Conservation (phyloP, 2,888 invertebrate genomes). For the Neelides folsomi region DNA sequence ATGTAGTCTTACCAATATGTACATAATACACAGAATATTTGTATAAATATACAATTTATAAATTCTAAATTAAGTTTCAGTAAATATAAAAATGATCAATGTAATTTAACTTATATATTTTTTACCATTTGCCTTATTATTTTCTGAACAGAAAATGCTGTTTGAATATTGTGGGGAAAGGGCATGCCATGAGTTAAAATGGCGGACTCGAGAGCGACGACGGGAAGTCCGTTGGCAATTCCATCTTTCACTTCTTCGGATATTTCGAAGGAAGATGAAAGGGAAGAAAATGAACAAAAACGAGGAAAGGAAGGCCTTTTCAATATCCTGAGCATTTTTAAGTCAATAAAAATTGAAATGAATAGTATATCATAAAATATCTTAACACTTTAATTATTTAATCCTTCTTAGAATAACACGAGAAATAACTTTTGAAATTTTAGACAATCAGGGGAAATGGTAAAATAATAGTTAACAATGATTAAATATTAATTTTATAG, state of each 20-base stretch:
- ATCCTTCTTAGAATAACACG: no score
- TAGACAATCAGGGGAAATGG: no score
- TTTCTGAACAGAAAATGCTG: constrained; percentile 67
- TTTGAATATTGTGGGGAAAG: constrained; percentile 74
- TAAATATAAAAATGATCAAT: not conserved
- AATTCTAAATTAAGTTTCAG: not conserved
- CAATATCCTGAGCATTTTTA: no score
- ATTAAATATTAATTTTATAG: no score
- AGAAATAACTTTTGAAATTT: no score
- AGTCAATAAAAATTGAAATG: no score
- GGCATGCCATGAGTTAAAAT: constrained; percentile 99
- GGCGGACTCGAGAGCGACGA: constrained; percentile 92
- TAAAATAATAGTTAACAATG: no score
- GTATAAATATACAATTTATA: not conserved
- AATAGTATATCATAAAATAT: no score
- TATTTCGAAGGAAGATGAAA: constrained; percentile 23
- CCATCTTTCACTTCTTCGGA: constrained; percentile 50
- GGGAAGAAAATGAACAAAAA: not conserved
- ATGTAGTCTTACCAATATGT: no score
- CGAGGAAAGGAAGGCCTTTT: no score
- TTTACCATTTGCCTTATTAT: constrained; percentile 54
- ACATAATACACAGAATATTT: no score
- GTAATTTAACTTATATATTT: not conserved
- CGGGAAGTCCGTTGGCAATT: constrained; percentile 49
- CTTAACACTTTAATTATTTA: no score